Evolutionary conservation across 2,113 vertebrate genomes (phyloP).

Genomic region (Atrichornis clamosus): DNA sequence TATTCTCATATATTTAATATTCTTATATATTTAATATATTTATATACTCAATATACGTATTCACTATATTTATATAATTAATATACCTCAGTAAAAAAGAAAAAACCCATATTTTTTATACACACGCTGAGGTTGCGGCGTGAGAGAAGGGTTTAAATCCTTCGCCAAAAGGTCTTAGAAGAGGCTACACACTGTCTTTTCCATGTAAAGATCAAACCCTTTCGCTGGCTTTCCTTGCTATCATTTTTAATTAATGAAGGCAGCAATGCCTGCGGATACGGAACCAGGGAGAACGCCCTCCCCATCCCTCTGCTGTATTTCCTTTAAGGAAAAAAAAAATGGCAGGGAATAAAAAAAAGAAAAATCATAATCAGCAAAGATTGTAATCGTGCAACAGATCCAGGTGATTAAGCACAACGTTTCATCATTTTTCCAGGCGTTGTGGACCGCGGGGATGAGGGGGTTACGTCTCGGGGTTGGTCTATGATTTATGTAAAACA

Average conservation of each 20-base stretch:
- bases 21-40: not conserved
- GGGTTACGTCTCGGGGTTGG: not conserved
- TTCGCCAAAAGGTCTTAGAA: not conserved
- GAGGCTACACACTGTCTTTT: not conserved
- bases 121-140: not conserved
- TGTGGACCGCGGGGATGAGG: not conserved
- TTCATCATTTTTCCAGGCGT: rapidly evolving
- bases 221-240: not conserved
- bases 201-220: slow-evolving; percentile 28
- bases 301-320: not conserved
- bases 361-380: not conserved
- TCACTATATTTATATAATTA: not conserved
- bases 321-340: not conserved
- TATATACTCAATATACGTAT: not conserved
- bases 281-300: not conserved
- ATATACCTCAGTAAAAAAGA: no score
- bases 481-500: not conserved
- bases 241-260: slow-evolving; percentile 68
- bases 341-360: not conserved
- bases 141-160: not conserved
- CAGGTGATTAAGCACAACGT: not conserved
- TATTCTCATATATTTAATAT: not conserved
- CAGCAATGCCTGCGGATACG: slow-evolving; percentile 27
- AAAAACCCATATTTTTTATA: no score
- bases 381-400: not conserved